Evolutionary conservation across 2,113 vertebrate genomes (phyloP).

Genomic region (Ondatra zibethicus): DNA sequence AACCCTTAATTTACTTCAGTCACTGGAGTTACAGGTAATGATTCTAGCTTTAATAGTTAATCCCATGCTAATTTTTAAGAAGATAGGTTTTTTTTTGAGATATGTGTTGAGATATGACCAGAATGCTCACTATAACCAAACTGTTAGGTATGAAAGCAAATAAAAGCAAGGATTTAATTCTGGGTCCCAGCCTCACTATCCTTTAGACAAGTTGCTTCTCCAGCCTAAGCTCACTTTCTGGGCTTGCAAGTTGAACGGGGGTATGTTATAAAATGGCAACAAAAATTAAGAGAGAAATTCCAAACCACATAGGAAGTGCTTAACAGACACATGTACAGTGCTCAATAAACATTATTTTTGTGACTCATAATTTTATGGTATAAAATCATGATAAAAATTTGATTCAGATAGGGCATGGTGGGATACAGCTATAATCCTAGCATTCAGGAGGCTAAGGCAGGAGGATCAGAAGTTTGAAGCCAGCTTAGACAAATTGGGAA

Average conservation of each 20-base stretch:
- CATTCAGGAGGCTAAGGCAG: neutral
- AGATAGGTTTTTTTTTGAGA: neutral
- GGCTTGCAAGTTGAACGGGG: neutral
- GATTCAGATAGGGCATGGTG: neutral
- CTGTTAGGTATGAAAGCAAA: neutral
- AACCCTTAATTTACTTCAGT: neutral
- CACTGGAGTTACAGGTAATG: neutral
- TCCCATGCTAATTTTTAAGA: neutral
- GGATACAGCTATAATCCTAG: neutral
- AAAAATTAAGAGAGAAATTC: neutral
- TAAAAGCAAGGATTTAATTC: neutral
- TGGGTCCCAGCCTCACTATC: accelerated
- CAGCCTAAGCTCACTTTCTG: neutral
- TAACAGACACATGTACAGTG: neutral
- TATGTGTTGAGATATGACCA: neutral
- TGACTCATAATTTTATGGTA: slow-evolving; percentile 1
- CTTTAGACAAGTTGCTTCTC: neutral
- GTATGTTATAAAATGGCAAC: neutral
- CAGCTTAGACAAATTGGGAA: neutral
- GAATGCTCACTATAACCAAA: neutral
- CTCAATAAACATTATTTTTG: neutral
- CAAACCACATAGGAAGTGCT: neutral
- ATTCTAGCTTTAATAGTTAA: neutral
- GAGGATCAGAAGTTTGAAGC: neutral
- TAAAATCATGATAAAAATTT: neutral